A percentile compares a stretch with the other conserved stretches of the same genome.
These are phyloP conservation scores for Aptenodytes forsteri DNA, from an alignment of 2,113 vertebrate genomes.

Conservation along the genomic window DNA sequence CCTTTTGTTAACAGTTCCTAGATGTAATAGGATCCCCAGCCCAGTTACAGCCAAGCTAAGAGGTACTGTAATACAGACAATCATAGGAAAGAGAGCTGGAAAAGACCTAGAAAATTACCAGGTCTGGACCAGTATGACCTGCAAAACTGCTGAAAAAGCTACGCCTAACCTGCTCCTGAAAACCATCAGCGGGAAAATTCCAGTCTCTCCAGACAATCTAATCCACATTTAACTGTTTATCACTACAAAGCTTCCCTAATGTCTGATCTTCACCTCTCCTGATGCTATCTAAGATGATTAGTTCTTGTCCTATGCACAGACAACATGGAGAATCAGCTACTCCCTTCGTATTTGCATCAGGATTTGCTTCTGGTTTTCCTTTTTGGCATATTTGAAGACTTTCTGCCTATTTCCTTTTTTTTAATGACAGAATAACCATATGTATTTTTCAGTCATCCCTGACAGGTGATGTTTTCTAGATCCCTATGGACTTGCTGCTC, in stretches of 20 bases:
- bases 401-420: background rate
- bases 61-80: background rate
- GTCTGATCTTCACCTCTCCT: constrained; percentile 15
- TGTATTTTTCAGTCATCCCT: background rate
- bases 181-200: background rate
- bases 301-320: background rate
- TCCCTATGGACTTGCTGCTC: background rate
- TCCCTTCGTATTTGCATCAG: background rate
- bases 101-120: background rate
- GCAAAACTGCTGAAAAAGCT: constrained; percentile 24
- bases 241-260: constrained; percentile 31
- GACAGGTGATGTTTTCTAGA: background rate
- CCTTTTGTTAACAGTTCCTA: background rate
- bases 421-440: background rate
- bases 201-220: constrained; percentile 25
- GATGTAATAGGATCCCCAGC: background rate
- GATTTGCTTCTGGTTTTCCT: background rate
- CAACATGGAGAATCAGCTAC: background rate
- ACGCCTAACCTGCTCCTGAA: background rate
- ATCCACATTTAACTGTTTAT: constrained; percentile 28
- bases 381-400: background rate
- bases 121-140: background rate
- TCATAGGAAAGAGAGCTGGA: background rate
- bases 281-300: constrained; percentile 42
- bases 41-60: background rate